Evolutionary conservation across 2,113 vertebrate genomes (phyloP).

Genomic region (Mus pahari): DNA sequence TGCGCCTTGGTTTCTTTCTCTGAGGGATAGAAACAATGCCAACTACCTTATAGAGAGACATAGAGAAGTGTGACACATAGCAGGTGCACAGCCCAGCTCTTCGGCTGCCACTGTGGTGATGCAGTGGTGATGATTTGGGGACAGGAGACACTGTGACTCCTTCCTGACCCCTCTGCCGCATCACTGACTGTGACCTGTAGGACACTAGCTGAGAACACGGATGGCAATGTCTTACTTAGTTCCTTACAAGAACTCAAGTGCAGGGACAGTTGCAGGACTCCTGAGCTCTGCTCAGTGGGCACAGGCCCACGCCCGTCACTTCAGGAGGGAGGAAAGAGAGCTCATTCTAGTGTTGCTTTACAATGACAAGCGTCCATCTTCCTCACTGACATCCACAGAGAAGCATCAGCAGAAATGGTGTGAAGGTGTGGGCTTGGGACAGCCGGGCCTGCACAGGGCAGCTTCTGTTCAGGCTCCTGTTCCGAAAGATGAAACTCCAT

Average conservation of each 20-base stretch:
- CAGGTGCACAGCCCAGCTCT: rapidly evolving
- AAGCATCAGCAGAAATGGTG: not conserved
- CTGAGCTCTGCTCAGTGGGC: not conserved
- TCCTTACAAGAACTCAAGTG: not conserved
- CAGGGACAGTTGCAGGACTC: not conserved
- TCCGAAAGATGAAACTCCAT: not conserved
- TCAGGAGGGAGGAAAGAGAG: not conserved
- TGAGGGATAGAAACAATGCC: not conserved
- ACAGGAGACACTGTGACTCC: too few relatives aligned
- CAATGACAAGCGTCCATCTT: too few relatives aligned
- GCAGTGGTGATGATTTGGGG: not conserved
- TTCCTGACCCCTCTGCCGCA: not conserved
- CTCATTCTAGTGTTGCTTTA: not conserved
- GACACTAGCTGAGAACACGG: not conserved
- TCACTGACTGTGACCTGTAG: not conserved
- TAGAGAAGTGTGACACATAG: not conserved
- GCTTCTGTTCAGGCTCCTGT: rapidly evolving
- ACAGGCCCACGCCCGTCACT: rapidly evolving
- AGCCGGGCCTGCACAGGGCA: not conserved
- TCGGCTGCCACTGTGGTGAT: not conserved
- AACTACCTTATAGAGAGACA: not conserved
- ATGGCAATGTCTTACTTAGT: not conserved
- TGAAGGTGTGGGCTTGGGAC: too few relatives aligned
- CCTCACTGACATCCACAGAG: not conserved
- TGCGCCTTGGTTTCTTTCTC: not conserved